Percentiles rank a stretch among this genome's conserved stretches.
Conservation (phyloP, 2,888 invertebrate species). For the Biston betularia region DNA sequence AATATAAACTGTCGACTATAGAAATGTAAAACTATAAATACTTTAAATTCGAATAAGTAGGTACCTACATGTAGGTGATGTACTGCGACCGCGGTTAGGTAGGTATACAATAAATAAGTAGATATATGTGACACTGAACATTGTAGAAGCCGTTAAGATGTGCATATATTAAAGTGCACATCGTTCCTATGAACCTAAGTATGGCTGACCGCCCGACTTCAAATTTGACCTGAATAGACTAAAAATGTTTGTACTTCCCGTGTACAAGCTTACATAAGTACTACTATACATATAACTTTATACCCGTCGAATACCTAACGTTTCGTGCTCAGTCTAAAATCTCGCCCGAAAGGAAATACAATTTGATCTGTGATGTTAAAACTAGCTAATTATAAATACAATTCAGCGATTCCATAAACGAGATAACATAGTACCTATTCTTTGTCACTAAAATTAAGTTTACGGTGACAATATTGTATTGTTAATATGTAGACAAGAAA, state of each 20-base stretch:
- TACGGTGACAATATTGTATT: constrained; percentile 30
- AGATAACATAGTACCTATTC: constrained; percentile 61
- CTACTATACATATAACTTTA: constrained; percentile 47
- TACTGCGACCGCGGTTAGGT: constrained; percentile 9
- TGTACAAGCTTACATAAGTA: constrained; percentile 48
- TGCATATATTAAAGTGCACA: constrained; percentile 21
- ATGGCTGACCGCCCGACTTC: constrained; percentile 7
- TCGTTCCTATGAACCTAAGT: background rate
- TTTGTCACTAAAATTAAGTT: constrained; percentile 57
- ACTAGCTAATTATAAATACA: constrained; percentile 34
- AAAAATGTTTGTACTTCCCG: constrained; percentile 50
- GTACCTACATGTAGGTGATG: background rate
- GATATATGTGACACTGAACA: constrained; percentile 48
- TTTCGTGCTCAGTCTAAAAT: constrained; percentile 68
- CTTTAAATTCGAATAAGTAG: constrained; percentile 29
- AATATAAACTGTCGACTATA: constrained; percentile 26
- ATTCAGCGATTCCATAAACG: constrained; percentile 67
- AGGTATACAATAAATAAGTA: constrained; percentile 12
- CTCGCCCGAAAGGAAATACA: constrained; percentile 54
- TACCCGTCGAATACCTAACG: constrained; percentile 55
- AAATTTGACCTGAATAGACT: constrained; percentile 16
- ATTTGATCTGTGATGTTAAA: constrained; percentile 43
- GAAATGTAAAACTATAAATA: constrained; percentile 43
- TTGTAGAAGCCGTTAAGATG: constrained; percentile 44
- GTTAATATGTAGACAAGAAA: too few relatives aligned